phyloP scores from a whole-genome alignment of 2,888 invertebrate genomes.

The Leptinotarsa peninsularis region DNA sequence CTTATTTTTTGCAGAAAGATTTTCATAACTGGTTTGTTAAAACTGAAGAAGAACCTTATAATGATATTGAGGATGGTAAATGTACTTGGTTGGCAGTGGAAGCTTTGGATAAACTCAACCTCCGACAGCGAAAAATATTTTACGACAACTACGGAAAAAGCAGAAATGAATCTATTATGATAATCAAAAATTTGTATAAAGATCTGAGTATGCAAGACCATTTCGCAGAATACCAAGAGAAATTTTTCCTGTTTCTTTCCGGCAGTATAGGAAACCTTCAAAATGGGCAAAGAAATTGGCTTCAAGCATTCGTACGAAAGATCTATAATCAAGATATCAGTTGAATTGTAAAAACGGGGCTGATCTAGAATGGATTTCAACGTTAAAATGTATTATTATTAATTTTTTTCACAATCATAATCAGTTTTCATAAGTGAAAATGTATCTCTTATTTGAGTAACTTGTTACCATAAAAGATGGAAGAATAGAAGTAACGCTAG shows the following conservation, averaged over 20 bases:
- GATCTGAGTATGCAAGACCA: not conserved
- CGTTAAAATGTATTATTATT: too few species aligned
- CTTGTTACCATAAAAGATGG: too few species aligned
- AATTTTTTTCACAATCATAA: too few species aligned
- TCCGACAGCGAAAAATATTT: not conserved
- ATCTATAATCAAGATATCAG: not conserved
- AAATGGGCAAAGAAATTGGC: not conserved
- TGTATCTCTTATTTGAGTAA: too few species aligned
- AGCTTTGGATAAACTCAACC: constrained; percentile 69
- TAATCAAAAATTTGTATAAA: not conserved
- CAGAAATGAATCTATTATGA: not conserved
- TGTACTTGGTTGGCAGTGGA: constrained; percentile 95
- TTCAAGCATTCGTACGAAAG: constrained; percentile 4
- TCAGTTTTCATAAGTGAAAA: too few species aligned
- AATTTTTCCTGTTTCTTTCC: not conserved
- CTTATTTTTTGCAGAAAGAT: constrained; percentile 75
- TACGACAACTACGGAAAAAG: not conserved
- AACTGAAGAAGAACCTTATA: constrained; percentile 87
- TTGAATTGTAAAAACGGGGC: not conserved
- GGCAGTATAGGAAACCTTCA: not conserved
- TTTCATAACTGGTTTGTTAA: constrained; percentile 93
- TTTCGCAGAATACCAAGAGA: not conserved
- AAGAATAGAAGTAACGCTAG: too few species aligned
- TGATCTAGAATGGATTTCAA: too few species aligned
- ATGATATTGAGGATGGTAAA: constrained; percentile 95